These are phyloP conservation scores for Patella depressa DNA, from an alignment of 2,888 invertebrate species.

Conservation along the genomic window DNA sequence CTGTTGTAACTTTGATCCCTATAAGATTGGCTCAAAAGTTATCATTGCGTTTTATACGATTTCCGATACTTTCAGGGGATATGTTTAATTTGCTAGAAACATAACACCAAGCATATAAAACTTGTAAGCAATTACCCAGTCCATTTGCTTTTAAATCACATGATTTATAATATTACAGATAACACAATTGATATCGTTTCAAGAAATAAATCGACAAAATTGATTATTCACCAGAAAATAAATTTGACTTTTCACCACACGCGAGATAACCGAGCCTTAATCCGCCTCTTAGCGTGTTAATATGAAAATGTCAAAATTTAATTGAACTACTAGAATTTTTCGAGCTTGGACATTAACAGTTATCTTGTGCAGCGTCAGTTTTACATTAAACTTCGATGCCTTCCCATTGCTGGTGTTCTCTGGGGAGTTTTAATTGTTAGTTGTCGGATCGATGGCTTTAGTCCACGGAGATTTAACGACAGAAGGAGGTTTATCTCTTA, in stretches of 20 bases:
- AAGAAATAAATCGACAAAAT: conserved; percentile 3
- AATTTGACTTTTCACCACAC: conserved; percentile 9
- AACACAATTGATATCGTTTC: conserved; percentile 4
- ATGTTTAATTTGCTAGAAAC: neutral
- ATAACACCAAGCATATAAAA: conserved; percentile 9
- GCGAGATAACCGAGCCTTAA: conserved; percentile 1
- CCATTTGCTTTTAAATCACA: neutral
- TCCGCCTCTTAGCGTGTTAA: conserved; percentile 7
- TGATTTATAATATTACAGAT: conserved; percentile 7
- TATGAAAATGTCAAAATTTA: conserved; percentile 12
- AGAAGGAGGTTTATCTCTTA: conserved; percentile 10
- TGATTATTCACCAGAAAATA: neutral
- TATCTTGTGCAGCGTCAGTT: neutral
- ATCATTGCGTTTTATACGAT: too few species aligned
- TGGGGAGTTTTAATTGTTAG: conserved; percentile 3
- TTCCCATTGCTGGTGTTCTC: neutral
- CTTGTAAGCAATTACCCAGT: conserved; percentile 4
- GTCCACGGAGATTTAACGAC: neutral
- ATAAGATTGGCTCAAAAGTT: too few species aligned
- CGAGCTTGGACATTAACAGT: neutral
- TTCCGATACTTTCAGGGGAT: neutral
- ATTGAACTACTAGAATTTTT: neutral
- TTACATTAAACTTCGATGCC: conserved; percentile 3
- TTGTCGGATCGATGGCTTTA: conserved; percentile 2
- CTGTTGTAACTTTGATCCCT: too few species aligned